Conservation (phyloP, 2,888 invertebrate genomes). For the Himalopsyche anomala region DNA sequence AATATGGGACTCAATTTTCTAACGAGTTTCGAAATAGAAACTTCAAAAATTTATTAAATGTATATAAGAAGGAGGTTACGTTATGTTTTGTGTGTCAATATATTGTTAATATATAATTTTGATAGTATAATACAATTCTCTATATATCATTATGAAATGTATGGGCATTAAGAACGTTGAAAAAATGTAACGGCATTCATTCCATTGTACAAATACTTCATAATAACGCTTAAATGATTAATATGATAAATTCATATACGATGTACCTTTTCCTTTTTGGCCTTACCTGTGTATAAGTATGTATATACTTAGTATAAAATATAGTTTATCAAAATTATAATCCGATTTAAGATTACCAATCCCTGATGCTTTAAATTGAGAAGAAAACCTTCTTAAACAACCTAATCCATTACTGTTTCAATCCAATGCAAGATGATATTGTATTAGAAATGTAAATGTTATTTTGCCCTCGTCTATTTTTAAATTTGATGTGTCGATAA, state of each 20-base stretch:
- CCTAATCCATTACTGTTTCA: too few species aligned
- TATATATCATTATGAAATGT: not conserved
- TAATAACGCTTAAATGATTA: not conserved
- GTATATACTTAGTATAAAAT: too few species aligned
- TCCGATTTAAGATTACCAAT: too few species aligned
- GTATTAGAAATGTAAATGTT: too few species aligned
- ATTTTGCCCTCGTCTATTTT: too few species aligned
- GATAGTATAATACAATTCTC: slow-evolving; percentile 1
- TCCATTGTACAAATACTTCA: slow-evolving; percentile 18
- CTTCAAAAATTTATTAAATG: not conserved
- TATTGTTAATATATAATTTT: slow-evolving; percentile 17
- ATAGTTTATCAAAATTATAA: too few species aligned
- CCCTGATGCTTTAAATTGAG: too few species aligned
- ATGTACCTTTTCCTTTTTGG: slow-evolving; percentile 19
- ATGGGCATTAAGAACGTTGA: not conserved
- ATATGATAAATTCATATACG: slow-evolving; percentile 1
- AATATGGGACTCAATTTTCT: slow-evolving; percentile 34
- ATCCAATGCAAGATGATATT: too few species aligned
- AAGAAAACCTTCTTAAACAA: too few species aligned
- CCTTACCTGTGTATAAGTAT: too few species aligned
- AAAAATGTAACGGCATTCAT: not conserved
- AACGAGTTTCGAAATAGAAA: not conserved
- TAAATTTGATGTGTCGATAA: too few species aligned
- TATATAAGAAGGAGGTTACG: not conserved
- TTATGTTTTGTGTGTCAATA: not conserved